Percentiles rank a stretch among this genome's conserved stretches.
These are phyloP conservation scores for Clarias batrachus DNA, from an alignment of 2,113 vertebrate genomes.

Conservation along the genomic window DNA sequence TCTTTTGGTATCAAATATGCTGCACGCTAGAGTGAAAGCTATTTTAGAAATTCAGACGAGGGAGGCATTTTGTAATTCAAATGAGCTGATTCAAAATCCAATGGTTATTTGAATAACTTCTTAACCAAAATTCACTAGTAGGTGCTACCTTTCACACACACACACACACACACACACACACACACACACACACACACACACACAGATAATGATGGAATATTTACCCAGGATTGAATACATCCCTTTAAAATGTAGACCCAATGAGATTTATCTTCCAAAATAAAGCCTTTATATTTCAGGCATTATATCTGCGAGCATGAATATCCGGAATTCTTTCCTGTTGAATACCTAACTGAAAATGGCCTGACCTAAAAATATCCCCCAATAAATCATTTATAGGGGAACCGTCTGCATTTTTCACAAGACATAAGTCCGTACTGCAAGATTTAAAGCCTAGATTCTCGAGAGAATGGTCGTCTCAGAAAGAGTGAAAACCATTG, in stretches of 20 bases:
- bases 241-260: neutral
- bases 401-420: slow-evolving; percentile 5
- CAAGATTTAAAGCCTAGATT: neutral
- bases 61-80: neutral
- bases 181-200: no score
- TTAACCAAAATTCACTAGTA: neutral
- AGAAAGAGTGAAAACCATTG: neutral
- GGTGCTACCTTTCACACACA: neutral
- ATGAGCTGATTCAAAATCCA: neutral
- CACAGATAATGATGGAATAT: neutral
- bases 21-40: neutral
- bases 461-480: slow-evolving; percentile 1
- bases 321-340: neutral
- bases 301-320: neutral
- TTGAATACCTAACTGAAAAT: slow-evolving; percentile 32
- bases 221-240: neutral
- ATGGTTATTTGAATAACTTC: neutral
- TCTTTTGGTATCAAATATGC: neutral
- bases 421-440: slow-evolving; percentile 11
- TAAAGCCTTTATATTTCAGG: neutral
- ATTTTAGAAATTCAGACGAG: neutral
- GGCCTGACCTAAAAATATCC: slow-evolving; percentile 26
- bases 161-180: no score
- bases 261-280: neutral
- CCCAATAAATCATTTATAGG: slow-evolving; percentile 21